Conservation (phyloP, 64 coral and sea anemone genomes). For the Cladopsammia gracilis region DNA sequence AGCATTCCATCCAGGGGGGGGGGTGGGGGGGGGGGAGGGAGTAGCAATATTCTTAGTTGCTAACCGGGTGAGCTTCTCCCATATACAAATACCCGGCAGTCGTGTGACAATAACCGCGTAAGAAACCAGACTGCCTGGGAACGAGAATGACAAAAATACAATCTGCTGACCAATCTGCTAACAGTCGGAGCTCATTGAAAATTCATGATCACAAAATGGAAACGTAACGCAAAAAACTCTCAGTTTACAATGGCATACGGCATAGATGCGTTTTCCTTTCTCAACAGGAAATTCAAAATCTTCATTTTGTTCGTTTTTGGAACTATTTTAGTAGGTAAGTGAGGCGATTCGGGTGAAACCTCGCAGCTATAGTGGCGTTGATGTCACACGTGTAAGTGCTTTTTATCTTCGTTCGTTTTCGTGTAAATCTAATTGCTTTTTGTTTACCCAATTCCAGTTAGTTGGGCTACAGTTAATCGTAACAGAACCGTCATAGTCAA, state of each 20-base stretch:
- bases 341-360: not conserved
- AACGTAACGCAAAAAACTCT: not conserved
- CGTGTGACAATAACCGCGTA: no score
- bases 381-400: slow-evolving; percentile 10
- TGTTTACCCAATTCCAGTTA: not conserved
- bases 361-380: not conserved
- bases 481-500: not conserved
- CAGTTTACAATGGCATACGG: slow-evolving; percentile 4
- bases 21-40: no score
- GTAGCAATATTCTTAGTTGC: no score
- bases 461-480: slow-evolving; percentile 35
- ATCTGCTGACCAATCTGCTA: not conserved
- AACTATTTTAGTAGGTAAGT: slow-evolving; percentile 51
- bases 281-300: slow-evolving; percentile 41
- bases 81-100: no score
- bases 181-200: slow-evolving; percentile 9
- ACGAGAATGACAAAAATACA: not conserved
- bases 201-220: not conserved
- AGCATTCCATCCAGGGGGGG: no score
- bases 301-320: slow-evolving; percentile 23
- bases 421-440: not conserved
- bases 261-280: slow-evolving; percentile 35
- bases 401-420: not conserved
- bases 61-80: no score
- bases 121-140: not conserved